Percentiles rank a stretch among this genome's conserved stretches.
Conservation (phyloP, 1,140 invertebrate species). For the Caenorhabditis remanei region DNA sequence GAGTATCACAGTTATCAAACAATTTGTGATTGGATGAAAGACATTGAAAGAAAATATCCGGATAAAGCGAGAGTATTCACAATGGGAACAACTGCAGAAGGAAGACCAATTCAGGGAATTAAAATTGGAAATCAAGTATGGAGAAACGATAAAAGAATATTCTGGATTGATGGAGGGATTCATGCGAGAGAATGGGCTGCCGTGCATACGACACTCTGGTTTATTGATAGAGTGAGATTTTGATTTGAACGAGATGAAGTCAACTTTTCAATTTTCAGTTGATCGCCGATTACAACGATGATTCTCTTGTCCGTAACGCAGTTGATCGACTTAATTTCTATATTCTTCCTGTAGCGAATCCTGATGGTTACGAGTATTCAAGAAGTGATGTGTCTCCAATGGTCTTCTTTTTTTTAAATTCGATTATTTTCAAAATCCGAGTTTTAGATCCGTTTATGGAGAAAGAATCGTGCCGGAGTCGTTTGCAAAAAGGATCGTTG, state of each 20-base stretch:
- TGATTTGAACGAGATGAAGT: neutral
- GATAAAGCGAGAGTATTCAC: constrained; percentile 76
- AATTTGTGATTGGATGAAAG: constrained; percentile 80
- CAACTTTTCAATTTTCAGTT: constrained; percentile 64
- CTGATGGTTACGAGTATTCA: constrained; percentile 78
- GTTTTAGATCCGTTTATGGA: constrained; percentile 73
- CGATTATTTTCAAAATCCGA: neutral
- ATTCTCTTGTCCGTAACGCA: constrained; percentile 73
- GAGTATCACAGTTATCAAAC: constrained; percentile 75
- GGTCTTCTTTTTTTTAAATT: neutral
- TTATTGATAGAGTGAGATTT: constrained; percentile 72
- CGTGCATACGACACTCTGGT: constrained; percentile 78
- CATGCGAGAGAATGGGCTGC: constrained; percentile 79
- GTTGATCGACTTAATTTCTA: constrained; percentile 79
- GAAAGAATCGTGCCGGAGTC: constrained; percentile 74
- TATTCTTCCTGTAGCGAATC: constrained; percentile 79
- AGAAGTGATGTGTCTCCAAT: constrained; percentile 74
- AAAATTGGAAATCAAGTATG: constrained; percentile 76
- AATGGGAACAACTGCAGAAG: constrained; percentile 79
- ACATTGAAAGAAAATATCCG: constrained; percentile 78
- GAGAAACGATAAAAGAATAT: constrained; percentile 70
- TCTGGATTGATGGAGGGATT: constrained; percentile 79
- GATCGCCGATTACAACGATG: constrained; percentile 71
- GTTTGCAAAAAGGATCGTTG: constrained; percentile 77
- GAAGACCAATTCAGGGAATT: constrained; percentile 78